Base-by-base conservation (phyloP, 2,888 invertebrate species). In the Griposia aprilina region DNA sequence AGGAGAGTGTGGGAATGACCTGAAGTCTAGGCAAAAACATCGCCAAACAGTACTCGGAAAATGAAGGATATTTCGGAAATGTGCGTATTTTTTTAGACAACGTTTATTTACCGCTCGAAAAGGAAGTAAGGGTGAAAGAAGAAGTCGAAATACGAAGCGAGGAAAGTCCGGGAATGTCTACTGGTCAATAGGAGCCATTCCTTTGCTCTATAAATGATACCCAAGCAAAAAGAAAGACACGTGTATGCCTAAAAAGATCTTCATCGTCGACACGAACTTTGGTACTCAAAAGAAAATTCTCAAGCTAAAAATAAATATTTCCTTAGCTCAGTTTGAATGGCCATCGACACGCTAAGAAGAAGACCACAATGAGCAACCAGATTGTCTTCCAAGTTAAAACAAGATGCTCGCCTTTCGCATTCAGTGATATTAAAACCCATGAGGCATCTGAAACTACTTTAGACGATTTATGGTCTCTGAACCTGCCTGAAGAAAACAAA, bases 1-100 rank as follows among this genome's bases (percentile, higher is more conserved):
- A 50, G 45, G 65, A 45, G 74, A 85, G 80, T 89, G 88, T 90
- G 88, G 88, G 88, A 89, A 91, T 86, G 80, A 84, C 81, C 80
- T 68, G 67, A 76, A 66, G 2, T 67, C 76, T 84, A 84, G 77
- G 67, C 57, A 88, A 88, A 88, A 88, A 88, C 70, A 48, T 79
- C 59, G 6, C 73, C 70, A 76, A 83, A 77, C 89, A 89, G 77
- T 84, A 78, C 78, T 81, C 41, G 75, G 84, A 83, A 89, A 87
- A 88, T 78, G 71, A 82, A 82, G 83, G 80, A 88, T 88, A 89
- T 89, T 82, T 84, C 82, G 81, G 63, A 82, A 81, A 84, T 82
- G 85, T 79, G 75, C 76, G 74, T 82, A 89, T 82, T 84, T 82
- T 78, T 82, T 78, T 74, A 68, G 67, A 65, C 36, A 62, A 74